A percentile compares a stretch with the other conserved stretches of the same genome.
Evolutionary conservation across 2,888 invertebrate genomes (phyloP).

Genomic region (Conus canariensis): DNA sequence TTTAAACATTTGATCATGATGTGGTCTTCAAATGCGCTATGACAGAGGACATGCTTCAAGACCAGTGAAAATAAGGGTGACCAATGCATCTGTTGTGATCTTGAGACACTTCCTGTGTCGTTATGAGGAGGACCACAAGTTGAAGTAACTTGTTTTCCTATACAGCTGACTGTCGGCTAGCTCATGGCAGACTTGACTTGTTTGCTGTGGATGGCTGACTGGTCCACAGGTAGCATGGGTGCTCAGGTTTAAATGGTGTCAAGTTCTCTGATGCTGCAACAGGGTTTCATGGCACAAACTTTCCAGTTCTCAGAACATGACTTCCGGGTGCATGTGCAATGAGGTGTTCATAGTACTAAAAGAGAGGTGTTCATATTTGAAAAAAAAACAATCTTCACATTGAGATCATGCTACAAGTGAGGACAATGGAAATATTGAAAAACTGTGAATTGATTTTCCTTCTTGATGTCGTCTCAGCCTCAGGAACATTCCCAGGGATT

Average conservation of each 20-base stretch:
- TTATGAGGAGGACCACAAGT: neutral
- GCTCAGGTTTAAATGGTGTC: neutral
- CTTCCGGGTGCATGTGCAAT: constrained; percentile 24
- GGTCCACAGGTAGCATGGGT: neutral
- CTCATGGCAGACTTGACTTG: neutral
- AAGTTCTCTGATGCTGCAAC: neutral
- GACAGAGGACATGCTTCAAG: neutral
- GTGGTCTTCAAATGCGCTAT: too few relatives aligned
- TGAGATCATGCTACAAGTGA: too few relatives aligned
- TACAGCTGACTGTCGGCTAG: neutral
- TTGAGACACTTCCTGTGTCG: neutral
- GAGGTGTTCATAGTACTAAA: neutral
- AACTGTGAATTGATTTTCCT: neutral
- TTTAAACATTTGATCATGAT: neutral
- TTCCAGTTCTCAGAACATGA: neutral
- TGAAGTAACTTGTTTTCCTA: neutral
- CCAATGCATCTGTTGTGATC: neutral
- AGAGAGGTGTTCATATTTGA: neutral
- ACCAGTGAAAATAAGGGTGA: neutral
- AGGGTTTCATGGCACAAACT: neutral
- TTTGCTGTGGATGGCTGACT: neutral
- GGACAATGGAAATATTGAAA: neutral
- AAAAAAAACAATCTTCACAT: too few relatives aligned
- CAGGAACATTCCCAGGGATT: constrained; percentile 30
- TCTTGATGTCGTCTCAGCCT: neutral